Base-by-base conservation (phyloP, 2,888 invertebrate genomes). In the Dolomedes plantarius region DNA sequence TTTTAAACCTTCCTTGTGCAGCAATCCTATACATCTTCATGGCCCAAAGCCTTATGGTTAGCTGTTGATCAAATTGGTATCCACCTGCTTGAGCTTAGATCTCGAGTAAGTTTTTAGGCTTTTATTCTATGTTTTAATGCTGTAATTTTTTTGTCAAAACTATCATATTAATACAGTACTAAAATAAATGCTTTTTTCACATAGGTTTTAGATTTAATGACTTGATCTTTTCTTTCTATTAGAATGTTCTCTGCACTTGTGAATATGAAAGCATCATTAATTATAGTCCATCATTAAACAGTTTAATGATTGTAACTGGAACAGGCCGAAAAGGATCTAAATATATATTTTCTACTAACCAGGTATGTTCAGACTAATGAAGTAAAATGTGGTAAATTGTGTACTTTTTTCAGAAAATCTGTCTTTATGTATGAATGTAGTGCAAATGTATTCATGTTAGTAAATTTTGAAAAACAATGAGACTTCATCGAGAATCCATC, bases 1-100 rank as follows among this genome's bases (percentile, higher is more conserved):
- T n/a, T n/a, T n/a, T n/a, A n/a, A n/a, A n/a, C n/a, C n/a, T n/a
- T n/a, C n/a, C n/a, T n/a, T 50, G 92, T 92, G 46, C 91, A 96
- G 96, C 98, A 98, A 95, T 96, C 97, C 13, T 98, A 97, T 91
- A 97, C 98, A 16, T 97, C 97, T 31, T 97, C 97, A 92, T 97
- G 98, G 96, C 98, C 98, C 32, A 94, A 97, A 90, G 94, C 95
- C 64, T 93, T 98, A 67, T 97, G 98, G 97, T 92, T 98, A 89
- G 97, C 97, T 29, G 96, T 98, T 74, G 97, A 98, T 92, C 97
- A 97, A 91, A 94, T 94, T 90, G 98, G 98, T 27, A 94, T 98
- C 87, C 97, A 98, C 91, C 92, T 98, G 88, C 93, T 98, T 90
- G 96, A 98, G 90, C 96, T 96, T 90, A 94, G 96, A 79, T 95